These are phyloP conservation scores for Saguinus imperator DNA, from an alignment of 2,113 vertebrate species.

Conservation along the genomic window DNA sequence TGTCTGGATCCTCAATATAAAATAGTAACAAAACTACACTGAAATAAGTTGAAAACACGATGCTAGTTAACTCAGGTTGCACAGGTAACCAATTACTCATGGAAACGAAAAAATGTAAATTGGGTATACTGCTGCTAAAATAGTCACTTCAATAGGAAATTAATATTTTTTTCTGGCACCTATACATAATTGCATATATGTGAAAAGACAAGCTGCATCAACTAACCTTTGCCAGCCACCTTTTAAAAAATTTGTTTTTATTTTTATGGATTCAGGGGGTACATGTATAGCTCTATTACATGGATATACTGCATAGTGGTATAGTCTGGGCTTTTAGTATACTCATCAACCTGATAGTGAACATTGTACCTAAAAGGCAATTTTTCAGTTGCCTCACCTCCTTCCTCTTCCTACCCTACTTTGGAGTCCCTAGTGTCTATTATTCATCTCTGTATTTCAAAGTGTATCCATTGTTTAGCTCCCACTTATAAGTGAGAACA, in stretches of 20 bases:
- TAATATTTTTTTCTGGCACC: background rate
- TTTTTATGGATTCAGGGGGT: too few species aligned
- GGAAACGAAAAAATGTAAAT: slow-evolving; percentile 22
- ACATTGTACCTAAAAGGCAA: too few species aligned
- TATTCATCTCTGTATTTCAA: too few species aligned
- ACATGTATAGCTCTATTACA: too few species aligned
- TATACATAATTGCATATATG: background rate
- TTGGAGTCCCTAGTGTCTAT: too few species aligned
- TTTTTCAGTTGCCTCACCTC: too few species aligned
- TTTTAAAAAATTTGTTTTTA: background rate
- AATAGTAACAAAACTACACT: background rate
- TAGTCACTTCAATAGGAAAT: slow-evolving; percentile 16
- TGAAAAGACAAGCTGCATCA: background rate
- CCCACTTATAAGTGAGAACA: too few species aligned
- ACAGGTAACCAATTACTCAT: background rate
- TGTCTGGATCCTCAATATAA: background rate
- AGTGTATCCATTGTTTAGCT: too few species aligned
- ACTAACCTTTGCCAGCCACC: background rate
- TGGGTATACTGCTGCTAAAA: background rate
- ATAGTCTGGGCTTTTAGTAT: too few species aligned
- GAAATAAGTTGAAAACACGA: slow-evolving; percentile 21
- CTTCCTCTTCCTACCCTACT: too few species aligned
- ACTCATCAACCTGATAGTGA: too few species aligned
- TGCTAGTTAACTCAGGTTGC: slow-evolving; percentile 30
- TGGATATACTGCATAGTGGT: too few species aligned